Conservation (phyloP, 2,888 invertebrate species). For the Plebejus argus region DNA sequence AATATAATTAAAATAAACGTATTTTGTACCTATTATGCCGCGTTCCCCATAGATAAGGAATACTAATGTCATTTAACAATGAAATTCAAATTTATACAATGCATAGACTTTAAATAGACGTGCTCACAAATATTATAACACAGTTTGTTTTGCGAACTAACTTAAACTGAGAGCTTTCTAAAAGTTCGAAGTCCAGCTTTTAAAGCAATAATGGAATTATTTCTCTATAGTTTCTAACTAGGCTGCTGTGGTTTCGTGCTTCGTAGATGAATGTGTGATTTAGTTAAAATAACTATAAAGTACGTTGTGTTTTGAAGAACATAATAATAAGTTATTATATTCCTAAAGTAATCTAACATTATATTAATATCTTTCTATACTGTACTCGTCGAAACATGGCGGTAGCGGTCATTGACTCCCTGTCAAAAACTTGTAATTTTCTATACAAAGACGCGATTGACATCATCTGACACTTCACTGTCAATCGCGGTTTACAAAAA, state of each 20-base stretch:
- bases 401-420: too few relatives aligned
- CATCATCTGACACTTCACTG: too few relatives aligned
- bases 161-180: slow-evolving; percentile 16
- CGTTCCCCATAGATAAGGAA: neutral
- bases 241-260: neutral
- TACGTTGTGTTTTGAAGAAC: too few relatives aligned
- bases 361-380: too few relatives aligned
- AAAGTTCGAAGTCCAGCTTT: slow-evolving; percentile 23
- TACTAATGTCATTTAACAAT: neutral
- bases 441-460: too few relatives aligned
- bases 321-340: too few relatives aligned
- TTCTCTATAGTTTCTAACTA: slow-evolving; percentile 9
- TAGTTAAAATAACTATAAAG: neutral
- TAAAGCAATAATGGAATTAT: slow-evolving; percentile 20
- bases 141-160: slow-evolving; percentile 24
- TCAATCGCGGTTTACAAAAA: too few relatives aligned
- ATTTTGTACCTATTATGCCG: neutral
- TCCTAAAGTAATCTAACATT: too few relatives aligned
- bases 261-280: neutral
- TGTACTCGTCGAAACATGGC: too few relatives aligned
- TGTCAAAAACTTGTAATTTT: too few relatives aligned
- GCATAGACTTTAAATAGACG: neutral
- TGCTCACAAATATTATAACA: slow-evolving; percentile 17
- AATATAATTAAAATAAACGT: too few relatives aligned
- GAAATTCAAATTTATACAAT: neutral